Conservation (phyloP, 1,140 invertebrate genomes). For the Brachionus angularis region DNA sequence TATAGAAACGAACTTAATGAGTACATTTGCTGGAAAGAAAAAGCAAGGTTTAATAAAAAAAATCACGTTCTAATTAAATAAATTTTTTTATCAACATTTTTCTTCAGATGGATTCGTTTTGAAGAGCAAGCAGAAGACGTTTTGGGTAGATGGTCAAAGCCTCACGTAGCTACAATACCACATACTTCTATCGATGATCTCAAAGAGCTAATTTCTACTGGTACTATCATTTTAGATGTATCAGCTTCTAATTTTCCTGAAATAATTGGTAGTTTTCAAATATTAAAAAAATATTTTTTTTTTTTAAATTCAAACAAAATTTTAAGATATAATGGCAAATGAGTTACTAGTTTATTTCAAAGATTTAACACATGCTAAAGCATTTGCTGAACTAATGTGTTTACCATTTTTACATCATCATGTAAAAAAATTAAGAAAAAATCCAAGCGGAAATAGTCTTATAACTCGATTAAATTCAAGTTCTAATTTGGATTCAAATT, state of each 20-base stretch:
- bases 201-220: background rate
- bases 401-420: constrained; percentile 6
- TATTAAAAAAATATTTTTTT: too few relatives aligned
- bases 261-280: background rate
- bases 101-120: constrained; percentile 81
- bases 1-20: background rate
- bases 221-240: background rate
- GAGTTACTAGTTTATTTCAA: background rate
- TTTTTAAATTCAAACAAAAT: too few relatives aligned
- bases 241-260: background rate
- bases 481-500: too few relatives aligned
- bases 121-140: constrained; percentile 91
- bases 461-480: background rate
- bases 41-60: background rate
- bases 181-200: constrained; percentile 44
- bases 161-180: constrained; percentile 83
- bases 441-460: background rate
- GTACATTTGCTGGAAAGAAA: constrained; percentile 5
- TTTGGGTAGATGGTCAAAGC: constrained; percentile 88
- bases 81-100: background rate
- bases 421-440: background rate
- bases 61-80: too few relatives aligned
- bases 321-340: background rate
- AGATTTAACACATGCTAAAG: background rate
- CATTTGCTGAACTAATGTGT: background rate